These are phyloP conservation scores for Ascaphus truei DNA, from an alignment of 2,113 vertebrate genomes.

Conservation along the genomic window DNA sequence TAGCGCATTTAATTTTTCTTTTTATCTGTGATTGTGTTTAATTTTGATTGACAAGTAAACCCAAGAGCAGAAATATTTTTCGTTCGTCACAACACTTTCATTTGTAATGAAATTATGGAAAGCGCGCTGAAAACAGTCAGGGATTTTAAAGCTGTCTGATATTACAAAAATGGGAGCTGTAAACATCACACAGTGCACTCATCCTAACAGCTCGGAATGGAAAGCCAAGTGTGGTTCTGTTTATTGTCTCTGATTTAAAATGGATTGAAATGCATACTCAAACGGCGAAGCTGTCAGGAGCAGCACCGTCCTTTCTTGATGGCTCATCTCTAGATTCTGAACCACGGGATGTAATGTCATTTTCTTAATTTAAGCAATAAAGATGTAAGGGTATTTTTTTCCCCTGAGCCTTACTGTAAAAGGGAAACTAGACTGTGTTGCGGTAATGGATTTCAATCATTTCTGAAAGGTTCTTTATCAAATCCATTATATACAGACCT, in stretches of 20 bases:
- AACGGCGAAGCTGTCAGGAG: constrained; percentile 43
- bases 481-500: constrained; percentile 1
- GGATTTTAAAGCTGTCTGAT: constrained; percentile 38
- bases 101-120: too few species aligned
- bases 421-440: constrained; percentile 9
- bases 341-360: constrained; percentile 35
- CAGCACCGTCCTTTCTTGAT: constrained; percentile 9
- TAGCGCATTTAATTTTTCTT: too few species aligned
- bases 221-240: constrained; percentile 34
- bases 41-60: too few species aligned
- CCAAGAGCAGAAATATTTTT: too few species aligned
- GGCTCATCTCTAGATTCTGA: constrained; percentile 39
- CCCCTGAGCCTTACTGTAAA: neutral
- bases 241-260: constrained; percentile 47
- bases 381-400: neutral
- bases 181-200: constrained; percentile 39
- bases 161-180: constrained; percentile 35
- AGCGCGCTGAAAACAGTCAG: constrained; percentile 30
- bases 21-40: too few species aligned
- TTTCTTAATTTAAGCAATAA: constrained; percentile 33
- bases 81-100: too few species aligned
- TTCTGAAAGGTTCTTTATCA: constrained; percentile 21
- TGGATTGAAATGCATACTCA: constrained; percentile 44
- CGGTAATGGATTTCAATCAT: constrained; percentile 19
- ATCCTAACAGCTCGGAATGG: constrained; percentile 36